A percentile compares a stretch with the other conserved stretches of the same genome.
Evolutionary conservation across 1,140 invertebrate genomes (phyloP).

Genomic region (Cylas formicarius): DNA sequence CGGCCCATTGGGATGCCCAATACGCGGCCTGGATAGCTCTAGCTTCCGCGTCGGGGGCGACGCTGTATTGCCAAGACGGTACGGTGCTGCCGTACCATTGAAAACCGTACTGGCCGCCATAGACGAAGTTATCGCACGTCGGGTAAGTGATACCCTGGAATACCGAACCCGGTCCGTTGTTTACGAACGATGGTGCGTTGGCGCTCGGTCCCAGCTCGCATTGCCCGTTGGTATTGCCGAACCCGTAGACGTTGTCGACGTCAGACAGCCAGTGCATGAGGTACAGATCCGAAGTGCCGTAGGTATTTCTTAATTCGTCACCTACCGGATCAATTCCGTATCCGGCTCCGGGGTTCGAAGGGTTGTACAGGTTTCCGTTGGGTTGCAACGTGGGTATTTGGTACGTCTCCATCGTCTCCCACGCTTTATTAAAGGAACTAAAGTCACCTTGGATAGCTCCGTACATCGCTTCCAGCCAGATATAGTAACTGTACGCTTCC

Average conservation of each 20-base stretch:
- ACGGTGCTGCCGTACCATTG: constrained; percentile 12
- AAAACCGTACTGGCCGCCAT: constrained; percentile 19
- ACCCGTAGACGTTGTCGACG: constrained; percentile 11
- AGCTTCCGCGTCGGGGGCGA: constrained; percentile 23
- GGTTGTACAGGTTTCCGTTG: neutral
- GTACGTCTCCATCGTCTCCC: constrained; percentile 6
- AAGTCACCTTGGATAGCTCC: neutral
- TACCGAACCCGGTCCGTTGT: constrained; percentile 11
- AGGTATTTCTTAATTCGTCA: constrained; percentile 5
- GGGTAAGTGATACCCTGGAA: constrained; percentile 20
- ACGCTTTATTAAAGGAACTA: neutral
- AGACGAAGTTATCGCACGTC: constrained; percentile 17
- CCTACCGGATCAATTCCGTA: constrained; percentile 1
- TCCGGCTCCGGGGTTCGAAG: neutral
- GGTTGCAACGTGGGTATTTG: constrained; percentile 1
- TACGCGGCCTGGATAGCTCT: constrained; percentile 19
- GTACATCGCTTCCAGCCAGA: constrained; percentile 6
- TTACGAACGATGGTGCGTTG: constrained; percentile 16
- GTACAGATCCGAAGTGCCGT: constrained; percentile 8
- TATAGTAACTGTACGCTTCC: constrained; percentile 5
- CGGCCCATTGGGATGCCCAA: constrained; percentile 25
- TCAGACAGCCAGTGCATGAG: constrained; percentile 9
- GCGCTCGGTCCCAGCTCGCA: constrained; percentile 11
- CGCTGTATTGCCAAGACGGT: constrained; percentile 22
- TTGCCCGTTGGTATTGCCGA: too few relatives aligned